phyloP scores from a whole-genome alignment of 2,797 vertebrate genomes.

The Siniperca undulata region DNA sequence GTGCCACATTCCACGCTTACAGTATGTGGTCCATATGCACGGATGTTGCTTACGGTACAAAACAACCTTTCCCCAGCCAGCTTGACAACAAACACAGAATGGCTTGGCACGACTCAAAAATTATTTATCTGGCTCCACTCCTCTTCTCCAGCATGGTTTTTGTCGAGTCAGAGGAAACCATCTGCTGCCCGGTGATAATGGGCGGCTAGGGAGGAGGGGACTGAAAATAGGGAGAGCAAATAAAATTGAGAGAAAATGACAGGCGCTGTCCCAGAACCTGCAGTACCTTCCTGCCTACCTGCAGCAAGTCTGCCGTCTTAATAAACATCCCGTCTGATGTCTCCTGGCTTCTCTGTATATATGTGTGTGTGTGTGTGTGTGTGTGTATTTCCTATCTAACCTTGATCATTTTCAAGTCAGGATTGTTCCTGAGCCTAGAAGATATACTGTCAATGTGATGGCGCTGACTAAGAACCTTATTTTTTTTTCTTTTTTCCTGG shows the following conservation, averaged over 20 bases:
- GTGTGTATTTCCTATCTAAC: conserved; percentile 63
- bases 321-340: conserved; percentile 75
- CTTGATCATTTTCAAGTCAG: conserved; percentile 76
- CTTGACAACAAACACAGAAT: conserved; percentile 72
- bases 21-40: conserved; percentile 44
- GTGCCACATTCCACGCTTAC: conserved; percentile 36
- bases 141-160: conserved; percentile 73
- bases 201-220: conserved; percentile 82
- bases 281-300: conserved; percentile 66
- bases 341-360: conserved; percentile 33
- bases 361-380: conserved; percentile 30
- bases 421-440: conserved; percentile 69
- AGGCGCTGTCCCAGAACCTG: conserved; percentile 74
- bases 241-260: conserved; percentile 79
- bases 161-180: conserved; percentile 84
- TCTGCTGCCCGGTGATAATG: conserved; percentile 87
- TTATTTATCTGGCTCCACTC: conserved; percentile 74
- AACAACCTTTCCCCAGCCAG: conserved; percentile 55
- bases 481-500: conserved; percentile 19
- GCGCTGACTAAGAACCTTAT: conserved; percentile 57
- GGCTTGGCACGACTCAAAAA: conserved; percentile 69
- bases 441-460: conserved; percentile 68
- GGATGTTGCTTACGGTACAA: conserved; percentile 16
- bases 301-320: conserved; percentile 73
- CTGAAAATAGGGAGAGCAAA: conserved; percentile 76